A percentile compares a stretch with the other conserved stretches of the same genome.
Conservation (phyloP, 2,113 vertebrate species). For the Acrocephalus arundinaceus region DNA sequence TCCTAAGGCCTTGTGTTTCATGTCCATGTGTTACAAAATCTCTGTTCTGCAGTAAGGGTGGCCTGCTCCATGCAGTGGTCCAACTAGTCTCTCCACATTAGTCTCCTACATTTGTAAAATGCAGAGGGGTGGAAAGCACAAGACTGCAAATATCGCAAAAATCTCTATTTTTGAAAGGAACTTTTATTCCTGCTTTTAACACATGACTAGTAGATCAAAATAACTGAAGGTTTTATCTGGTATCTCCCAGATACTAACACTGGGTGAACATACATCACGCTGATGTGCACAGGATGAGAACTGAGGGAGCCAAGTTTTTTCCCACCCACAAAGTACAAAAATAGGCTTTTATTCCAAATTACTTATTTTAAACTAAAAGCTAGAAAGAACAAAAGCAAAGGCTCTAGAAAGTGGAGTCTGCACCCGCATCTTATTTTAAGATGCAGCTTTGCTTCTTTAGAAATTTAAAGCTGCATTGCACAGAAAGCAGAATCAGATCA, state of each 20-base stretch:
- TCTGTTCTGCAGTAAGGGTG: background rate
- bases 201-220: slow-evolving; percentile 5
- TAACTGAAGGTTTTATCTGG: slow-evolving; percentile 4
- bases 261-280: background rate
- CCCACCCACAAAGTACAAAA: slow-evolving; percentile 56
- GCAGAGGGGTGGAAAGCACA: background rate
- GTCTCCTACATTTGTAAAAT: background rate
- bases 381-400: slow-evolving; percentile 39
- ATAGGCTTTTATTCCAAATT: slow-evolving; percentile 44
- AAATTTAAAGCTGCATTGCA: slow-evolving; percentile 28
- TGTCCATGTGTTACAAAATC: background rate
- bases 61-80: background rate
- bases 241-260: slow-evolving; percentile 33
- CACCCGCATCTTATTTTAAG: slow-evolving; percentile 12
- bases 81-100: background rate
- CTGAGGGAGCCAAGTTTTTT: background rate
- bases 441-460: slow-evolving; percentile 24
- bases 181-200: slow-evolving; percentile 2
- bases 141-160: background rate
- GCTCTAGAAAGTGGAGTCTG: slow-evolving; percentile 38
- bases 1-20: background rate
- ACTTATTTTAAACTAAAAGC: slow-evolving; percentile 46
- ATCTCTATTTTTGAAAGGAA: background rate
- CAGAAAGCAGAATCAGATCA: slow-evolving; percentile 6
- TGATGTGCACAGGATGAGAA: slow-evolving; percentile 12